phyloP scores from a whole-genome alignment of 2,888 invertebrate species.

The Monoplex corrugatus region DNA sequence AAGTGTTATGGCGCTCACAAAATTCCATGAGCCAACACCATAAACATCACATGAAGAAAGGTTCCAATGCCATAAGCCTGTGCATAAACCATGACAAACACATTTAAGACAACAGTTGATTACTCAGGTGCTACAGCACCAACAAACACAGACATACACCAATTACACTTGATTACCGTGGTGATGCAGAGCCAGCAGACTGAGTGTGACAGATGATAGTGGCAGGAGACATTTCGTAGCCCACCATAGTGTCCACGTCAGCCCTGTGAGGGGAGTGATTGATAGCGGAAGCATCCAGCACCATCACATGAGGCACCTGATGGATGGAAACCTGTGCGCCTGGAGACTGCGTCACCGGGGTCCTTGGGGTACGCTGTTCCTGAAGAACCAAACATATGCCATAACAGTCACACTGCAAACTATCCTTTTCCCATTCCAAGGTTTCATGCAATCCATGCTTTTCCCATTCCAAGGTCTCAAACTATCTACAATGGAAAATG shows the following conservation, averaged over 20 bases:
- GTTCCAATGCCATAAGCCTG: not conserved
- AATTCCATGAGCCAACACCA: no score
- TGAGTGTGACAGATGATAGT: slow-evolving; percentile 73
- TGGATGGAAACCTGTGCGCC: not conserved
- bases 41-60: not conserved
- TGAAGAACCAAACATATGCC: no score
- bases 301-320: slow-evolving; percentile 61
- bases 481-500: no score
- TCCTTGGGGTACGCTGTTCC: not conserved
- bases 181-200: slow-evolving; percentile 41
- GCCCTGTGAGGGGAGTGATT: slow-evolving; percentile 59
- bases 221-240: slow-evolving; percentile 70
- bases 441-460: no score
- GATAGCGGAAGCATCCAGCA: slow-evolving; percentile 69
- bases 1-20: no score
- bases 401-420: no score
- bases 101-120: no score
- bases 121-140: no score
- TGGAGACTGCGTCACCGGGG: not conserved
- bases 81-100: not conserved
- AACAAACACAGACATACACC: not conserved
- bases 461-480: no score
- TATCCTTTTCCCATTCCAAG: no score
- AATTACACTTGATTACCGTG: not conserved
- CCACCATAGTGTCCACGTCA: slow-evolving; percentile 70